These are phyloP conservation scores for Odontamblyopus rebecca DNA, from an alignment of 2,797 vertebrate species.

Conservation along the genomic window DNA sequence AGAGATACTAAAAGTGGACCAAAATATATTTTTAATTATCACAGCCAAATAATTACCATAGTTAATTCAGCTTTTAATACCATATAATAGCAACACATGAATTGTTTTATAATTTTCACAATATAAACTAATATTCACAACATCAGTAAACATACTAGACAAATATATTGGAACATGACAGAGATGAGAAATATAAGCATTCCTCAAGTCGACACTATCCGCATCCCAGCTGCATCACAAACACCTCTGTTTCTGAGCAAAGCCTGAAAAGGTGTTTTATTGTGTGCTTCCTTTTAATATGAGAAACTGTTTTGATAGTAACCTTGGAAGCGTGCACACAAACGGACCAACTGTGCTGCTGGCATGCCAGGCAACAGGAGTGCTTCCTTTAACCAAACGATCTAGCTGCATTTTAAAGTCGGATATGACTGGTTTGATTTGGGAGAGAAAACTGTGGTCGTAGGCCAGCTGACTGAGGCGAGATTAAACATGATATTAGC, in stretches of 20 bases:
- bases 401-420: slow-evolving; percentile 10
- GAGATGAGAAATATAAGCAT: slow-evolving; percentile 9
- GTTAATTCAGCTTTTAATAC: too few species aligned
- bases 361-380: slow-evolving; percentile 33
- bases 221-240: slow-evolving; percentile 11
- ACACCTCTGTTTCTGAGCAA: slow-evolving; percentile 21
- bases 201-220: slow-evolving; percentile 10
- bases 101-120: not conserved
- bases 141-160: not conserved
- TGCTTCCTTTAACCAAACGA: slow-evolving; percentile 30
- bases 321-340: slow-evolving; percentile 54
- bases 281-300: slow-evolving; percentile 38
- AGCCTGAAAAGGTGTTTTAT: slow-evolving; percentile 26
- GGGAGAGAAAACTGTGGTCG: slow-evolving; percentile 20
- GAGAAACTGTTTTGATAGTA: slow-evolving; percentile 55
- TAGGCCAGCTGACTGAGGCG: slow-evolving; percentile 4
- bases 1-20: too few species aligned
- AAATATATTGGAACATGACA: not conserved
- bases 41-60: too few species aligned
- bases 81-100: too few species aligned
- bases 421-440: slow-evolving; percentile 8
- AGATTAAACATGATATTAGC: slow-evolving; percentile 38
- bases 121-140: not conserved
- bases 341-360: slow-evolving; percentile 32
- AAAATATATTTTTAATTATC: too few species aligned